Evolutionary conservation across 2,113 vertebrate genomes (phyloP).

Genomic region (Salvelinus sp.): DNA sequence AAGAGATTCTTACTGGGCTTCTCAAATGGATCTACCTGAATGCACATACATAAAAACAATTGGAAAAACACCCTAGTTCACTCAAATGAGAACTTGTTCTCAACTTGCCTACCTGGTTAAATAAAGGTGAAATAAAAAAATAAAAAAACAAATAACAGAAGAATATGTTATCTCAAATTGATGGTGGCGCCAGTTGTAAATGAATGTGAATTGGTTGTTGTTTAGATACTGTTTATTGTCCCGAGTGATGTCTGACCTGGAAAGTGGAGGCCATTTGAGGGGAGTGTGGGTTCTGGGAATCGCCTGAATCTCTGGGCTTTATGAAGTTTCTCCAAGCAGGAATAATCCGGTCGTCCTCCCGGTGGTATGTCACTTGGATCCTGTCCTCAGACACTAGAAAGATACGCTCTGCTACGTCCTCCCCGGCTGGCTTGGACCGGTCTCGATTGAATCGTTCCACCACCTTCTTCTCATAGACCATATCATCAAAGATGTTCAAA

Average conservation of each 20-base stretch:
- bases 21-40: slow-evolving; percentile 75
- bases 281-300: slow-evolving; percentile 48
- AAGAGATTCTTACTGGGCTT: slow-evolving; percentile 62
- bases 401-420: slow-evolving; percentile 81
- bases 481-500: too few relatives aligned
- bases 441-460: slow-evolving; percentile 85
- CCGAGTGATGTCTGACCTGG: slow-evolving; percentile 65
- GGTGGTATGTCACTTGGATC: slow-evolving; percentile 82
- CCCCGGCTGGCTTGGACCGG: slow-evolving; percentile 67
- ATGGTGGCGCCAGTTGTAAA: neutral
- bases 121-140: too few relatives aligned
- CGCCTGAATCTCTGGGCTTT: slow-evolving; percentile 61
- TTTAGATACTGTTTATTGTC: too few relatives aligned
- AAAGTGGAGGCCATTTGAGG: slow-evolving; percentile 74
- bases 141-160: neutral
- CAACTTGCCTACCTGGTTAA: too few relatives aligned
- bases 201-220: neutral
- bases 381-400: slow-evolving; percentile 72
- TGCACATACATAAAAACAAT: slow-evolving; percentile 17
- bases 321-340: slow-evolving; percentile 76
- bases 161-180: neutral
- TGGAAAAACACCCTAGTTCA: slow-evolving; percentile 4
- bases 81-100: neutral
- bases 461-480: slow-evolving; percentile 74
- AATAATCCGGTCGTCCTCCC: slow-evolving; percentile 71